Evolutionary conservation across 2,888 invertebrate genomes (phyloP).

Genomic region (Cosmorhoe ocellata): DNA sequence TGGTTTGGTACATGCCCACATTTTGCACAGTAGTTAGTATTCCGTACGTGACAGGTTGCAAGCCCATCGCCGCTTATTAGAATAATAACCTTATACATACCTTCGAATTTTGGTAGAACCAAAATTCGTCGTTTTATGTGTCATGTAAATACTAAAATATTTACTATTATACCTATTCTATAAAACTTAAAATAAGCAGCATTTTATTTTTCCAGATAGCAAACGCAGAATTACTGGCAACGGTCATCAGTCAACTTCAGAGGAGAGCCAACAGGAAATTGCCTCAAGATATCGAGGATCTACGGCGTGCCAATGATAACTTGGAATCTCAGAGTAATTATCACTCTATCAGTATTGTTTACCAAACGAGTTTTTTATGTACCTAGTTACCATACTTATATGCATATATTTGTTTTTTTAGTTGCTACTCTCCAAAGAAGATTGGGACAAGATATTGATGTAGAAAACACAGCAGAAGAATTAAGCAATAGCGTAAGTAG

Average conservation of each 20-base stretch:
- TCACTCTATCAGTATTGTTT: background rate
- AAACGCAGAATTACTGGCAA: slow-evolving; percentile 41
- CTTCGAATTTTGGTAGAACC: too few relatives aligned
- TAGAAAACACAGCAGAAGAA: background rate
- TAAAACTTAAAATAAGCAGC: too few relatives aligned
- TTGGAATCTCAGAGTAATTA: slow-evolving; percentile 45
- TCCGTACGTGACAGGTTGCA: too few relatives aligned
- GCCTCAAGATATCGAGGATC: slow-evolving; percentile 34
- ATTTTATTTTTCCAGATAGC: slow-evolving; percentile 31
- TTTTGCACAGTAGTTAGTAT: too few relatives aligned
- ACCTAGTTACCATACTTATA: too few relatives aligned
- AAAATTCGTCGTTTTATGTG: too few relatives aligned
- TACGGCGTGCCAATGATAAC: slow-evolving; percentile 40
- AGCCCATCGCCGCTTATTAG: too few relatives aligned
- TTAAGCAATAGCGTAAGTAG: slow-evolving; percentile 11
- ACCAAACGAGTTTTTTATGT: too few relatives aligned
- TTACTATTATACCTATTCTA: too few relatives aligned
- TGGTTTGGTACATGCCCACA: too few relatives aligned
- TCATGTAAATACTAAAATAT: too few relatives aligned
- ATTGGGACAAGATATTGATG: slow-evolving; percentile 12
- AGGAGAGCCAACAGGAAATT: slow-evolving; percentile 25
- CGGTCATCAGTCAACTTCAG: slow-evolving; percentile 43
- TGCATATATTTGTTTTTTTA: slow-evolving; percentile 25
- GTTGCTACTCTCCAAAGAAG: slow-evolving; percentile 31
- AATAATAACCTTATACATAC: too few relatives aligned